These are phyloP conservation scores for Apeira syringaria DNA, from an alignment of 2,888 invertebrate species.

Conservation along the genomic window DNA sequence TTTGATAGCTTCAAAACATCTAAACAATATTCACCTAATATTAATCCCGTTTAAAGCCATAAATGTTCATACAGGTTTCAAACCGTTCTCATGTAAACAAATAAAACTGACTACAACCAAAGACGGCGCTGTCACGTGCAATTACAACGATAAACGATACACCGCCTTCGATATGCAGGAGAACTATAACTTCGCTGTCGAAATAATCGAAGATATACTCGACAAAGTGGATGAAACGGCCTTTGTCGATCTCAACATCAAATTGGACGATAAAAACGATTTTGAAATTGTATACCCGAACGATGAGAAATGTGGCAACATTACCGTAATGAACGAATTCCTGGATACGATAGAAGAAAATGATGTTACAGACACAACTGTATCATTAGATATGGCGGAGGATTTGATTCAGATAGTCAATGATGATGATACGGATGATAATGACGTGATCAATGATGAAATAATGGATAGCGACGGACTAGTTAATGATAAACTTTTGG, in stretches of 20 bases:
- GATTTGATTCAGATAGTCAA: constrained; percentile 43
- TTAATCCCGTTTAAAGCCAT: too few species aligned
- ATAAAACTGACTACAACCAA: constrained; percentile 59
- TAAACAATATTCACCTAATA: too few species aligned
- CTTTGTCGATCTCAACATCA: constrained; percentile 27
- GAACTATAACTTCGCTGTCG: constrained; percentile 36
- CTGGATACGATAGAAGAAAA: constrained; percentile 61
- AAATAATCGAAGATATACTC: constrained; percentile 54
- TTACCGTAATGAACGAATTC: constrained; percentile 41
- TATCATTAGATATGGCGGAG: constrained; percentile 32
- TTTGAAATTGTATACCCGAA: constrained; percentile 58
- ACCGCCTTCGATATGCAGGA: constrained; percentile 29
- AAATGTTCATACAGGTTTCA: constrained; percentile 57
- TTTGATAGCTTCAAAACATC: too few species aligned
- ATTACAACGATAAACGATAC: constrained; percentile 32
- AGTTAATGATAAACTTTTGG: constrained; percentile 42
- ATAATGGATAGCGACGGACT: constrained; percentile 45
- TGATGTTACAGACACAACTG: constrained; percentile 40
- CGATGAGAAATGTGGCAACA: constrained; percentile 30
- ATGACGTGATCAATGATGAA: constrained; percentile 5
- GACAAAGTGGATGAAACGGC: constrained; percentile 53
- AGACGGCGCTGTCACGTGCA: constrained; percentile 53
- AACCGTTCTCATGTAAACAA: constrained; percentile 70
- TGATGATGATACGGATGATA: constrained; percentile 35
- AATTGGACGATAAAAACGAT: constrained; percentile 42